Evolutionary conservation across 2,888 invertebrate species (phyloP).

Genomic region (Ellobium chinense): DNA sequence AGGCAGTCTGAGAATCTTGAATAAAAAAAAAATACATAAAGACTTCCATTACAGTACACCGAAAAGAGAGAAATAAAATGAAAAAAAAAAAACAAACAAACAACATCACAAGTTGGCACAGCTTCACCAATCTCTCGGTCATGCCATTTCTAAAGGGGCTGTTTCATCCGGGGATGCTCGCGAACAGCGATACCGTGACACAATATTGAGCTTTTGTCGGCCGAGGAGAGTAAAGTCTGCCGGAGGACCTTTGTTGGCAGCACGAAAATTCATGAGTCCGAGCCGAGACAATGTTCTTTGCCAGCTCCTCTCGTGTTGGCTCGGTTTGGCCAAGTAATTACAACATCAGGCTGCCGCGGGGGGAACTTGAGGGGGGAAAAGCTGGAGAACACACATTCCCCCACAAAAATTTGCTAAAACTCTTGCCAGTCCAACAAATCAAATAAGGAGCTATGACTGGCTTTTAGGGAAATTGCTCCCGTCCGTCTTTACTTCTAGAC

Average conservation of each 20-base stretch:
- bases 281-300: slow-evolving; percentile 19
- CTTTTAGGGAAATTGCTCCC: slow-evolving; percentile 25
- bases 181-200: background rate
- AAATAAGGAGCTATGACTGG: slow-evolving; percentile 18
- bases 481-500: background rate
- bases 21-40: too few species aligned
- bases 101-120: background rate
- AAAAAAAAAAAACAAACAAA: too few species aligned
- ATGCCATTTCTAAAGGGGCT: background rate
- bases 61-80: too few species aligned
- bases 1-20: too few species aligned
- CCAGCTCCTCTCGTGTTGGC: slow-evolving; percentile 1
- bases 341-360: background rate
- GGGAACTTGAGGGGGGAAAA: background rate
- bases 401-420: background rate
- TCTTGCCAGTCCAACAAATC: background rate
- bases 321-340: slow-evolving; percentile 38
- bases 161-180: background rate
- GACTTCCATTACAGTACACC: too few species aligned
- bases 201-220: background rate
- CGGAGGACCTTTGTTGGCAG: slow-evolving; percentile 1
- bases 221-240: background rate
- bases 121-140: background rate
- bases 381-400: slow-evolving; percentile 30
- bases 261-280: slow-evolving; percentile 19